Evolutionary conservation across 1,140 invertebrate genomes (phyloP), one percentile per base, ranked within the genome.

Genomic region (Tribolium castaneum): DNA sequence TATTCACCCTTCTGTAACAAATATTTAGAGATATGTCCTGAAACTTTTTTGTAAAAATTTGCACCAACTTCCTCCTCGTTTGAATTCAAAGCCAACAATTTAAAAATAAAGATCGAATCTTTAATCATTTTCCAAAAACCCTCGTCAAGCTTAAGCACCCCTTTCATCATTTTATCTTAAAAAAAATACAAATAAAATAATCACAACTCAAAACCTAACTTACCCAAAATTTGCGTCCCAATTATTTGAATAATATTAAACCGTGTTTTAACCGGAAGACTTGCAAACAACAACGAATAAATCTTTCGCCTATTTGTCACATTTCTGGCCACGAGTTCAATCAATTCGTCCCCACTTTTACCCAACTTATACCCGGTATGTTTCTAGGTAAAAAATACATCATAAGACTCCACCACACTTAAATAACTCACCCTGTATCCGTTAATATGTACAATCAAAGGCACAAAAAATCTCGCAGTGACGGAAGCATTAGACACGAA

Each of bases 71-170:
- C 70, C 5, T 72, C 50, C 5, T 72, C 19, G 49, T 51, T 72
- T 22, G 54, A 59, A 22, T 30, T 59, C 22, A 22, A 10, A 6
- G 70, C 34, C 14, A 72, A 9, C 45, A 72, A 19, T 30, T 73
- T 73, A 30, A 73, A 52, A 73, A 54, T 25, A 52, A 30, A 73
- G 2, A 54, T 52, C n/a, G 71, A 19, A 73, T 73, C 71, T 30
- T 73, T 73, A 0, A 73, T 25, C 71, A 73, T 73, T 12, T 51
- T 52, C 71, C 49, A 73, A 30, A 73, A 73, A 73, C 71, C 71
- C 6, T 73, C 49, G 14, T n/a, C 49, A 13, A 25, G 6, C 13
- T 73, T 54, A n/a, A 73, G 30, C 12, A 6, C 49, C 12, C 52
- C 34, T 54, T 73, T 54, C 30, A 73, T 25, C 71, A 73, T 34